phyloP scores from a whole-genome alignment of 2,797 vertebrate species.

The Pelodytes ibericus region DNA sequence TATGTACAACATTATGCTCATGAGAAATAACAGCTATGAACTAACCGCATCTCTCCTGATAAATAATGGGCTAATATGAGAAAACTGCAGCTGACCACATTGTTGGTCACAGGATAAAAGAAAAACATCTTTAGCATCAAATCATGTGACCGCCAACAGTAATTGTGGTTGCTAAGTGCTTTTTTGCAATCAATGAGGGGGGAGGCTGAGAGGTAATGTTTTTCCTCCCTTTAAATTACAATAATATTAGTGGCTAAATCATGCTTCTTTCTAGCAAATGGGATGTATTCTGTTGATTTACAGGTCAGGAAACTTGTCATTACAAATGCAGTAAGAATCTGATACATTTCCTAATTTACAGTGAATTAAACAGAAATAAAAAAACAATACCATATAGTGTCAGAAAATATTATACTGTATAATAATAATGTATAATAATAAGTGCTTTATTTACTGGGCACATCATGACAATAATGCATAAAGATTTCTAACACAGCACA shows the following conservation, averaged over 20 bases:
- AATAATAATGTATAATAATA: no score
- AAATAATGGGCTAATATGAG: not conserved
- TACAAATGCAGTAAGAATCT: not conserved
- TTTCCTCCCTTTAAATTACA: constrained; percentile 35
- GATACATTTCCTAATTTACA: not conserved
- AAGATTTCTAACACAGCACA: no score
- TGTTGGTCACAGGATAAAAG: constrained; percentile 14
- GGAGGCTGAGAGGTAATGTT: constrained; percentile 30
- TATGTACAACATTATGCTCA: not conserved
- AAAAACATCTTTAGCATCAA: constrained; percentile 24
- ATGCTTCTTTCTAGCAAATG: constrained; percentile 7
- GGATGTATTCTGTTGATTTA: not conserved
- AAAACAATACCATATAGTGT: no score
- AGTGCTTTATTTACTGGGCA: no score
- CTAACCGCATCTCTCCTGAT: not conserved
- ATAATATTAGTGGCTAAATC: constrained; percentile 33
- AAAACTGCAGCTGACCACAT: constrained; percentile 23
- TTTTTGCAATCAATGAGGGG: constrained; percentile 43
- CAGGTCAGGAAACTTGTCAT: constrained; percentile 14
- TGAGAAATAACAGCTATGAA: not conserved
- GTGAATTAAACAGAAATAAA: no score
- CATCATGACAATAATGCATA: no score
- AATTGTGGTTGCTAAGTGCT: constrained; percentile 53
- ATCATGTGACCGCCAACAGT: constrained; percentile 38
- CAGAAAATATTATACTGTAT: no score